Conservation (phyloP, 2,113 vertebrate genomes). For the Crotalus viridis region DNA sequence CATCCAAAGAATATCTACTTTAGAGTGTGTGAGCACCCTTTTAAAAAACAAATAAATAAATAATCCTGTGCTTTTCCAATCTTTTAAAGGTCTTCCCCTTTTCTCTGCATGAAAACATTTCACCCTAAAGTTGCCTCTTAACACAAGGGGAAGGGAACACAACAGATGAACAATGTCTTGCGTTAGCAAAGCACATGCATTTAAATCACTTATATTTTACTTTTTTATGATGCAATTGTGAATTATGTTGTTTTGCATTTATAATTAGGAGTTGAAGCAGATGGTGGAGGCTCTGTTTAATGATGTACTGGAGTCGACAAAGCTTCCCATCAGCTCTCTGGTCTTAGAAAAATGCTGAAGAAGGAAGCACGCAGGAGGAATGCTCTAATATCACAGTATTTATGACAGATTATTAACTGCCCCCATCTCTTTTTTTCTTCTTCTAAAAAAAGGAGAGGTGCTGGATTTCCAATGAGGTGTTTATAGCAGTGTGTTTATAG, state of each 20-base stretch:
- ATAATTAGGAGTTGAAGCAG: conserved; percentile 69
- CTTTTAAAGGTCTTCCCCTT: conserved; percentile 20
- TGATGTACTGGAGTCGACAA: conserved; percentile 14
- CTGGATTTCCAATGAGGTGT: neutral
- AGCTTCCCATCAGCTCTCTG: conserved; percentile 18
- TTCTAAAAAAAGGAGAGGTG: neutral
- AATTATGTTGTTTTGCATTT: conserved; percentile 70
- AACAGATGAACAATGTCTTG: conserved; percentile 63
- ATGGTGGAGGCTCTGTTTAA: conserved; percentile 58
- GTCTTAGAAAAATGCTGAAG: neutral
- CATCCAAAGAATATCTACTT: conserved; percentile 1
- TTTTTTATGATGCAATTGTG: conserved; percentile 68
- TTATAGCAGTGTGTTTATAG: neutral
- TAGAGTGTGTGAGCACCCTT: conserved; percentile 15
- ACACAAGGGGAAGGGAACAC: conserved; percentile 21
- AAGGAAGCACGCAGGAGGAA: neutral
- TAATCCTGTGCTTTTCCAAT: conserved; percentile 1
- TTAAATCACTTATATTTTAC: conserved; percentile 69
- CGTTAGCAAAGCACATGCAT: conserved; percentile 62
- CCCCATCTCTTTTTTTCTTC: neutral
- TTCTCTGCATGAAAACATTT: conserved; percentile 46
- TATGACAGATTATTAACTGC: neutral
- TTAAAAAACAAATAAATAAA: neutral
- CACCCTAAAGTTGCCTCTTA: conserved; percentile 51
- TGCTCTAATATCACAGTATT: conserved; percentile 10